Percentiles rank a stretch among this genome's conserved stretches.
These are phyloP conservation scores for Malurus splendens DNA, from an alignment of 2,797 vertebrate genomes.

Conservation along the genomic window DNA sequence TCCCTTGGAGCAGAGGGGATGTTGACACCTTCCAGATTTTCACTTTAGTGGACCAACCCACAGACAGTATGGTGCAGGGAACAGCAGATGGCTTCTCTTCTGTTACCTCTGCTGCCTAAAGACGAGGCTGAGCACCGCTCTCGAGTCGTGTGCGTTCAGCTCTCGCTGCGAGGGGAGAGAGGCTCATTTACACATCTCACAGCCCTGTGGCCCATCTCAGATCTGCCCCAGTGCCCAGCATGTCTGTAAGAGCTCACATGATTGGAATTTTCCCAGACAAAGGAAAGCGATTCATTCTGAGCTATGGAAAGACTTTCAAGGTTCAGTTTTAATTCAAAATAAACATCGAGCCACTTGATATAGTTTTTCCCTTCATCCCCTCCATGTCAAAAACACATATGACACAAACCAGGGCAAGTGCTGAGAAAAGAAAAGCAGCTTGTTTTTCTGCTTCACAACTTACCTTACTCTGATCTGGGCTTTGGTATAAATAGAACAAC, in stretches of 20 bases:
- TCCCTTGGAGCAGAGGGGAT: conserved; percentile 48
- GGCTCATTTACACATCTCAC: not conserved
- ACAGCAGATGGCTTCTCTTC: conserved; percentile 74
- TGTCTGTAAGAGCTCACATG: not conserved
- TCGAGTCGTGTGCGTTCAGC: conserved; percentile 57
- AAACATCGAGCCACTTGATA: not conserved
- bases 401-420: not conserved
- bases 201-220: not conserved
- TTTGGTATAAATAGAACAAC: not conserved
- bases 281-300: not conserved
- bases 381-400: not conserved
- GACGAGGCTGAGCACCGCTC: conserved; percentile 45
- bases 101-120: conserved; percentile 66
- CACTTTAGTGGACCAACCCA: conserved; percentile 69
- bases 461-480: not conserved
- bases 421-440: not conserved
- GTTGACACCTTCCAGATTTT: conserved; percentile 70
- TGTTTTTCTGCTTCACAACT: not conserved
- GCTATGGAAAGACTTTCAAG: not conserved
- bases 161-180: not conserved
- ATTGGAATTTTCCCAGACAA: not conserved
- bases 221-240: not conserved
- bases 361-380: not conserved
- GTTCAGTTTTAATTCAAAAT: not conserved
- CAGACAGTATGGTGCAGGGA: conserved; percentile 72